Percentiles rank a stretch among this genome's conserved stretches.
phyloP scores from a whole-genome alignment of 1,140 invertebrate species.

The Drosophila arizonae region DNA sequence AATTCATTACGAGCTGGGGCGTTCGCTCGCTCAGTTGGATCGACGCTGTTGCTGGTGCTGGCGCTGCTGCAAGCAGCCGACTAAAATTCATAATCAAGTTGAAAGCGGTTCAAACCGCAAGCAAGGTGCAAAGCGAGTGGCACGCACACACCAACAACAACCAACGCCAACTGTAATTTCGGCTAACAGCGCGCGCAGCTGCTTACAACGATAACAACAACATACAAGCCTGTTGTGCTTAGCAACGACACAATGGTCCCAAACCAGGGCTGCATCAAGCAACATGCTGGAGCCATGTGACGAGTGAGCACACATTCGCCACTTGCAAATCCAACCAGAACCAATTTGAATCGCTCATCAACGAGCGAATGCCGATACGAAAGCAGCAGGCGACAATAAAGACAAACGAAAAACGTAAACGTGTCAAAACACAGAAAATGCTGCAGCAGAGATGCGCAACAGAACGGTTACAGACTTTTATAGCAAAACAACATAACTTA shows the following conservation, averaged over 20 bases:
- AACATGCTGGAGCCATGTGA: slow-evolving; percentile 32
- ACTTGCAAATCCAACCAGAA: slow-evolving; percentile 42
- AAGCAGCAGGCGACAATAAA: slow-evolving; percentile 38
- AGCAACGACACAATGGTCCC: slow-evolving; percentile 26
- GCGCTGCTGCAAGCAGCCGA: slow-evolving; percentile 28
- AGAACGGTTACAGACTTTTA: not conserved
- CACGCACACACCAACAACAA: slow-evolving; percentile 14
- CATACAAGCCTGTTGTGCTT: slow-evolving; percentile 11
- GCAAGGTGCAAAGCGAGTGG: slow-evolving; percentile 44
- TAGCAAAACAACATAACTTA: no score
- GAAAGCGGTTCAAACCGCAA: slow-evolving; percentile 69
- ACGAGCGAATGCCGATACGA: slow-evolving; percentile 37
- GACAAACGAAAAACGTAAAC: slow-evolving; percentile 51
- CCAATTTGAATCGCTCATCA: slow-evolving; percentile 26
- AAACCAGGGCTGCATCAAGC: not conserved
- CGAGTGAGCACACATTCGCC: slow-evolving; percentile 14
- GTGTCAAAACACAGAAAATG: slow-evolving; percentile 60
- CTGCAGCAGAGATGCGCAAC: slow-evolving; percentile 5
- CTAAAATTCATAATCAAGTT: slow-evolving; percentile 64
- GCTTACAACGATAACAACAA: slow-evolving; percentile 22
- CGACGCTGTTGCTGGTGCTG: not conserved
- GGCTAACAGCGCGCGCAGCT: slow-evolving; percentile 47
- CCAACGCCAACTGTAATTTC: slow-evolving; percentile 50
- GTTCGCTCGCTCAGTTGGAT: slow-evolving; percentile 3
- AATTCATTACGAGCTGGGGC: slow-evolving; percentile 35